Percentiles rank a stretch among this genome's conserved stretches.
Evolutionary conservation across 2,888 invertebrate species (phyloP).

Genomic region (Tromatobia lineatoria): DNA sequence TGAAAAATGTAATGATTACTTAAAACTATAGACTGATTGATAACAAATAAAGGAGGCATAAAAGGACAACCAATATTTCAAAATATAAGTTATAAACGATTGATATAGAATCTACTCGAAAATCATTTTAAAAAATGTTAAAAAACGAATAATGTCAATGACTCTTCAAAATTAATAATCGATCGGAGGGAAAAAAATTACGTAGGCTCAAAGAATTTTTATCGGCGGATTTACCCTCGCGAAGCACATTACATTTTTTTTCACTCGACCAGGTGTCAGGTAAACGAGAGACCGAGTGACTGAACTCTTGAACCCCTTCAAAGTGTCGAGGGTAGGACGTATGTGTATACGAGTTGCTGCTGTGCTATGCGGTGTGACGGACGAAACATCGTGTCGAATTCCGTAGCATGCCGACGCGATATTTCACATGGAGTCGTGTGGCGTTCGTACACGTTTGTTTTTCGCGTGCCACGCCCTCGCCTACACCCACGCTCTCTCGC

Average conservation of each 20-base stretch:
- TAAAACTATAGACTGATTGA: not conserved
- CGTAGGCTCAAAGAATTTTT: not conserved
- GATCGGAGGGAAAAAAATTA: not conserved
- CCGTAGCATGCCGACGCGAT: slow-evolving; percentile 72
- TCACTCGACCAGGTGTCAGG: slow-evolving; percentile 2
- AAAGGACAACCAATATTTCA: not conserved
- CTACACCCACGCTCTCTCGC: slow-evolving; percentile 58
- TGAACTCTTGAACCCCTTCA: slow-evolving; percentile 29
- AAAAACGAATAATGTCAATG: not conserved
- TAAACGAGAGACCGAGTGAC: slow-evolving; percentile 26
- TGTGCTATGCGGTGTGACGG: slow-evolving; percentile 49
- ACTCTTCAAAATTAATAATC: not conserved
- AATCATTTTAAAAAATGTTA: no score
- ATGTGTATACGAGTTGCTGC: slow-evolving; percentile 24
- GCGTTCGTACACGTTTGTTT: slow-evolving; percentile 46
- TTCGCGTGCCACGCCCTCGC: slow-evolving; percentile 53
- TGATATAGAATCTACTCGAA: no score
- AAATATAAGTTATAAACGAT: not conserved
- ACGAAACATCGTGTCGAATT: slow-evolving; percentile 70
- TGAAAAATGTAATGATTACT: not conserved
- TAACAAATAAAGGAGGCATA: no score
- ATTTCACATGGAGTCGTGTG: slow-evolving; percentile 68
- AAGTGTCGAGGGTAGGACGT: slow-evolving; percentile 7
- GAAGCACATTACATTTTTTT: slow-evolving; percentile 14
- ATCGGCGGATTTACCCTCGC: not conserved